These are phyloP conservation scores for Cyclargus thomasi DNA, from an alignment of 1,140 invertebrate genomes.

Conservation along the genomic window DNA sequence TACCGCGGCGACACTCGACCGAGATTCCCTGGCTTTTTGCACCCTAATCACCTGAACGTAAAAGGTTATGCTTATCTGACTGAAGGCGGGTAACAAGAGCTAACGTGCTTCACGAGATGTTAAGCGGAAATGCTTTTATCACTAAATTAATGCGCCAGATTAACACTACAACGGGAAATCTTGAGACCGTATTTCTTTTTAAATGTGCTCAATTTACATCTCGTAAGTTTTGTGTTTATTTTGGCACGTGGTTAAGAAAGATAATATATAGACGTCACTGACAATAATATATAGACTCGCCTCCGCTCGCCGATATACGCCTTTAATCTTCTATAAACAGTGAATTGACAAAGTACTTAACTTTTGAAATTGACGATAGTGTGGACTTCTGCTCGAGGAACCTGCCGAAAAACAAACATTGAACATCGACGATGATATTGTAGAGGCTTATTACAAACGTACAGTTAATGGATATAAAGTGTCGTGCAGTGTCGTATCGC, in stretches of 20 bases:
- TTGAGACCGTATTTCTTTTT: slow-evolving; percentile 4
- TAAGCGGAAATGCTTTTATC: not conserved
- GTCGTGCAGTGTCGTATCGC: no score
- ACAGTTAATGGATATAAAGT: no score
- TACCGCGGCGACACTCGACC: not conserved
- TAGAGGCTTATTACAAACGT: no score
- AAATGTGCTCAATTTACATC: not conserved
- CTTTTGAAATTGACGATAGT: no score
- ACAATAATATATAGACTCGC: no score
- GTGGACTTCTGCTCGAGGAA: no score
- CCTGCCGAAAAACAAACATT: no score
- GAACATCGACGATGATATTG: no score
- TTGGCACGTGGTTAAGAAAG: not conserved
- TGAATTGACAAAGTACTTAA: no score
- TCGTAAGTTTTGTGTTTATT: not conserved
- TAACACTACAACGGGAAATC: slow-evolving; percentile 11
- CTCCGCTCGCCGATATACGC: no score
- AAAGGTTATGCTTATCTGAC: not conserved
- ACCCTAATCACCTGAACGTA: slow-evolving; percentile 2
- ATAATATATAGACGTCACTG: no score
- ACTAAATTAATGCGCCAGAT: not conserved
- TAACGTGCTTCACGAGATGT: not conserved
- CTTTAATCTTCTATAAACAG: no score
- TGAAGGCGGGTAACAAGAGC: not conserved
- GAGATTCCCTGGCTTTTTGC: not conserved